Conservation (phyloP, 2,888 invertebrate species). For the Arrhopalites spinosus region DNA sequence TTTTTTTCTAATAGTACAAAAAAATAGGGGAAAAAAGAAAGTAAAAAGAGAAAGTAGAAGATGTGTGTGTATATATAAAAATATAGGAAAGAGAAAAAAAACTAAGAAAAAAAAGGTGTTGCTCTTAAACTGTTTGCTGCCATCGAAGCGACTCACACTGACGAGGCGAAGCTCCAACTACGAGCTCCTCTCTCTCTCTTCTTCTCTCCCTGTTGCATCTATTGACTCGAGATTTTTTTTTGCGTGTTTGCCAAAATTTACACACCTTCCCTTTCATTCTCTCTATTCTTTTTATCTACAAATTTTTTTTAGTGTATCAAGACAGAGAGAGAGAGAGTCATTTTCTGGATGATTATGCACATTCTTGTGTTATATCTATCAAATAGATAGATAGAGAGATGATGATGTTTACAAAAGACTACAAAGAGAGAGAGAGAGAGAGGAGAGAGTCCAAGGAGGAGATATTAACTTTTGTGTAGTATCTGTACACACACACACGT, state of each 20-base stretch:
- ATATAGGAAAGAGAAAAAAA: background rate
- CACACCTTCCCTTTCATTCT: slow-evolving; percentile 18
- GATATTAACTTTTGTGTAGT: slow-evolving; percentile 2
- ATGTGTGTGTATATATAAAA: too few relatives aligned
- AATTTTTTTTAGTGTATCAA: background rate
- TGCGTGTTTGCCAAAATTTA: slow-evolving; percentile 36
- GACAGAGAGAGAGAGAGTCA: background rate
- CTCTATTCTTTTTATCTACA: background rate
- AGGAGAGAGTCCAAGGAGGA: background rate
- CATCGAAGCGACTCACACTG: slow-evolving; percentile 7
- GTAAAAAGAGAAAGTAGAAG: too few relatives aligned
- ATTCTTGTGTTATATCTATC: background rate
- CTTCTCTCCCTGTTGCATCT: slow-evolving; percentile 34
- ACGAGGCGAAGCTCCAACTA: background rate
- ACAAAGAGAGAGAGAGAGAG: background rate
- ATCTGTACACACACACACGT: background rate
- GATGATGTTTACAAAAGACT: background rate
- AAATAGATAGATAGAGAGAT: background rate
- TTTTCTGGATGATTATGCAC: background rate
- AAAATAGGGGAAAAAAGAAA: too few relatives aligned
- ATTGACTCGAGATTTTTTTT: slow-evolving; percentile 34
- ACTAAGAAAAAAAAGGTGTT: slow-evolving; percentile 26
- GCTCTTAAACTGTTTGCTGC: slow-evolving; percentile 24
- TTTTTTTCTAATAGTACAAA: too few relatives aligned
- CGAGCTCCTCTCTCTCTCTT: background rate